Conservation (phyloP, 2,888 invertebrate species). For the Pristionchus japonicus region DNA sequence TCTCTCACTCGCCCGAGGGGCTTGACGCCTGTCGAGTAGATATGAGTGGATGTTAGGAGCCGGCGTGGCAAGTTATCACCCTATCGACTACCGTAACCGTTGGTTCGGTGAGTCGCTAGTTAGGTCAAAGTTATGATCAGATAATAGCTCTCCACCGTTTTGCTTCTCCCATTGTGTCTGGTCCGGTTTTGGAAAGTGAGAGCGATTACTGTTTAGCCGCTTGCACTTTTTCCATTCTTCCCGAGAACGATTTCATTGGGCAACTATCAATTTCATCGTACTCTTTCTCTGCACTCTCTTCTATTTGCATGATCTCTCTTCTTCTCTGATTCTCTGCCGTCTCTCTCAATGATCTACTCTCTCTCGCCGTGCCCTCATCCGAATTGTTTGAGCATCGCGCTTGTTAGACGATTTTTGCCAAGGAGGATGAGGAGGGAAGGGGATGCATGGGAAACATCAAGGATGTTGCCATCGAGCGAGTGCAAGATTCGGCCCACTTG, state of each 20-base stretch:
- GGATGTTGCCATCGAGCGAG: neutral
- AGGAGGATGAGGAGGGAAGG: neutral
- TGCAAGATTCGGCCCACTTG: no score
- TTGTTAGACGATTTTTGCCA: neutral
- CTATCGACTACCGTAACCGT: neutral
- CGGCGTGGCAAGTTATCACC: neutral
- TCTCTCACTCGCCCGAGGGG: conserved; percentile 7
- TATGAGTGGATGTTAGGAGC: conserved; percentile 2
- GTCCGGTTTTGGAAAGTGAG: neutral
- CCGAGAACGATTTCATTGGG: neutral
- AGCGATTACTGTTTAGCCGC: neutral
- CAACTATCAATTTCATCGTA: neutral
- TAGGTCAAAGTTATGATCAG: neutral
- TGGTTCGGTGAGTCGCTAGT: neutral
- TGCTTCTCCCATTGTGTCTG: neutral
- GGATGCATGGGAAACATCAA: neutral
- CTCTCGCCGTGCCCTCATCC: conserved; percentile 23
- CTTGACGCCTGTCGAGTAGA: conserved; percentile 30
- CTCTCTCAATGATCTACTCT: neutral
- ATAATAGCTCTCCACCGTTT: neutral
- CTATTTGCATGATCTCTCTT: neutral
- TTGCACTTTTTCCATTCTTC: conserved; percentile 19
- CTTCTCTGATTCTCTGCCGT: neutral
- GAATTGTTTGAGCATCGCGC: conserved; percentile 9
- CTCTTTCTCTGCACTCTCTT: neutral